Percentiles rank a stretch among this genome's conserved stretches.
Evolutionary conservation across 2,888 invertebrate genomes (phyloP).

Genomic region (Tridacna crocea): DNA sequence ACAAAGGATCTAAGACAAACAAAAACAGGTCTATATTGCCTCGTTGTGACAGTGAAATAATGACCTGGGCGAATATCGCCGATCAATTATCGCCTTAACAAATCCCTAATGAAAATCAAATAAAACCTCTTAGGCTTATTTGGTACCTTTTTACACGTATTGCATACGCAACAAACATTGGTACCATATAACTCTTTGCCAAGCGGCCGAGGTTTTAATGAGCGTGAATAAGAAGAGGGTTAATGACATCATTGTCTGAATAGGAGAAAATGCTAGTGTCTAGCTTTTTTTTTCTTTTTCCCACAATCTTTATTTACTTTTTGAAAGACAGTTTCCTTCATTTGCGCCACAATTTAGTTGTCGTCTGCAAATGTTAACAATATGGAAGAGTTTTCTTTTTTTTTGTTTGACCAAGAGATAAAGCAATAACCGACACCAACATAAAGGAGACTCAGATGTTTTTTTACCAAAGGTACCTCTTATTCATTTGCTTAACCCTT

Average conservation of each 20-base stretch:
- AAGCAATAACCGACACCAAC: too few relatives aligned
- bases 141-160: background rate
- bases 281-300: background rate
- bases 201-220: background rate
- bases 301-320: background rate
- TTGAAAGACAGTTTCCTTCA: too few relatives aligned
- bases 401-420: too few relatives aligned
- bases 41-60: constrained; percentile 8
- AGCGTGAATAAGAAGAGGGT: background rate
- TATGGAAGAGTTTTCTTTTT: too few relatives aligned
- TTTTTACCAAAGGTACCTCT: too few relatives aligned
- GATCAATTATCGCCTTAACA: constrained; percentile 23
- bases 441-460: too few relatives aligned
- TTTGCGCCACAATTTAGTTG: too few relatives aligned
- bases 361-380: too few relatives aligned
- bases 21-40: constrained; percentile 21
- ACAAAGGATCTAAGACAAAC: constrained; percentile 24
- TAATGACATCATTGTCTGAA: background rate
- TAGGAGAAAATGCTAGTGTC: background rate
- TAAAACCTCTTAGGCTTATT: constrained; percentile 8
- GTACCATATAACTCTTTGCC: background rate
- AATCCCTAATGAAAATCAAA: constrained; percentile 29
- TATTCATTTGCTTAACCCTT: too few relatives aligned
- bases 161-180: background rate
- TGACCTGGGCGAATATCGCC: background rate